Conservation (phyloP, 1,140 invertebrate species). For the Drosophila azteca region DNA sequence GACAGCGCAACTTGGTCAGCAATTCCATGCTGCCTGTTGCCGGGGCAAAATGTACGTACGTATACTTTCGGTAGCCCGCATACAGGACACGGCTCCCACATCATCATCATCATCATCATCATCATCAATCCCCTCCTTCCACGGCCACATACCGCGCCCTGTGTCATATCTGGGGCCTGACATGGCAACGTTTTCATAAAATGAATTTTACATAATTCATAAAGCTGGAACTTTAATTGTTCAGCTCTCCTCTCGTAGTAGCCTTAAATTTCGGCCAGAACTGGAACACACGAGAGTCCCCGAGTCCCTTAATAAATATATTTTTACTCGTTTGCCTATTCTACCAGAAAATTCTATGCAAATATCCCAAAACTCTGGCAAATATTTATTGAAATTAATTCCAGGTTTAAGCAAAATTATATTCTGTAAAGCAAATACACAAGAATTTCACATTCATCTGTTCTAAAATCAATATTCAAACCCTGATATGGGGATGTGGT, state of each 20-base stretch:
- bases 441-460: no score
- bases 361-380: constrained; percentile 12
- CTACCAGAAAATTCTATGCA: constrained; percentile 34
- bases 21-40: constrained; percentile 29
- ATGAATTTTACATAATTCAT: constrained; percentile 66
- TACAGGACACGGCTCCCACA: not conserved
- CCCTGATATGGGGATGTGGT: no score
- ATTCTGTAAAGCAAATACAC: constrained; percentile 16
- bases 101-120: not conserved
- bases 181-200: constrained; percentile 60
- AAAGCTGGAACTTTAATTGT: constrained; percentile 39
- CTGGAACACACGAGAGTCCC: not conserved
- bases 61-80: constrained; percentile 40
- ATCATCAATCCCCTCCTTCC: not conserved
- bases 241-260: no score
- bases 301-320: constrained; percentile 5
- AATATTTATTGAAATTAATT: constrained; percentile 39
- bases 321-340: constrained; percentile 5
- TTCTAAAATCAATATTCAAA: no score
- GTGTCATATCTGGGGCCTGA: constrained; percentile 25
- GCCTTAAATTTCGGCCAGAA: constrained; percentile 20
- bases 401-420: constrained; percentile 26
- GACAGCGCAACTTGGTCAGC: constrained; percentile 35
- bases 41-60: constrained; percentile 48
- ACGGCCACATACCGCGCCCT: not conserved